Base-by-base conservation (phyloP, 2,113 vertebrate genomes). In the Panurus biarmicus region DNA sequence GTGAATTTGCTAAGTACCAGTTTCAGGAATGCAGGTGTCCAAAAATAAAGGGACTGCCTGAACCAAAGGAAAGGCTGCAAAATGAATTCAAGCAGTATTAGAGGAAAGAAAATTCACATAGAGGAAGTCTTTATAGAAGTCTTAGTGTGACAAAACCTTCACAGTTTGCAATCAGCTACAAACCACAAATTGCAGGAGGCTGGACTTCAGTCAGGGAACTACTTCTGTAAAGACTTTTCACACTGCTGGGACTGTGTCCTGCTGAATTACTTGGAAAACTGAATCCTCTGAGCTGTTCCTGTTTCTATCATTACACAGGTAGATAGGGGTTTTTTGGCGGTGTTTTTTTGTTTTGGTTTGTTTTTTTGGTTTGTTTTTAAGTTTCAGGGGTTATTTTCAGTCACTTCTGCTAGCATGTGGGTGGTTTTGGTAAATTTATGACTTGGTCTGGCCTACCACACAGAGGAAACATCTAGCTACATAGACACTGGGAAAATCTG, bases 221-320 rank as follows among this genome's bases (percentile, higher is more conserved):
- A 33, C 56, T 76, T 64, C 56, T 64, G 25, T 53, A 48, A 67
- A 74, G 33, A 6, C 25, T 47, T 86, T 58, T 23, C 33, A 23
- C 0, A 0, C 29, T 84, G 50, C 53, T 24, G 9, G 25, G 51
- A 18, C 31, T 1, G 0, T 13, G 31, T 65, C 25, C 15, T 33
- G 21, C 71, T 21, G 28, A 87, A 78, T 65, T 48, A 60, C 1
- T 4, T 50, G 64, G 56, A 66, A 85, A 85, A 66, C 38, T 11
- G 70, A 85, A 35, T 28, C n/a, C 11, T 56, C 2, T 45, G 36
- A 81, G 33, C 23, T 35, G 12, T 53, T 91, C 26, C 70, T 83
- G 24, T 75, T 85, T 62, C 60, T 87, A 6, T 56, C 14, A 33
- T 40, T 54, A 48, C 33, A n/a, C 16, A 90, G 57, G 77, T 36